A percentile compares a stretch with the other conserved stretches of the same genome.
Conservation (phyloP, 2,113 vertebrate genomes). For the Takifugu bimaculatus region DNA sequence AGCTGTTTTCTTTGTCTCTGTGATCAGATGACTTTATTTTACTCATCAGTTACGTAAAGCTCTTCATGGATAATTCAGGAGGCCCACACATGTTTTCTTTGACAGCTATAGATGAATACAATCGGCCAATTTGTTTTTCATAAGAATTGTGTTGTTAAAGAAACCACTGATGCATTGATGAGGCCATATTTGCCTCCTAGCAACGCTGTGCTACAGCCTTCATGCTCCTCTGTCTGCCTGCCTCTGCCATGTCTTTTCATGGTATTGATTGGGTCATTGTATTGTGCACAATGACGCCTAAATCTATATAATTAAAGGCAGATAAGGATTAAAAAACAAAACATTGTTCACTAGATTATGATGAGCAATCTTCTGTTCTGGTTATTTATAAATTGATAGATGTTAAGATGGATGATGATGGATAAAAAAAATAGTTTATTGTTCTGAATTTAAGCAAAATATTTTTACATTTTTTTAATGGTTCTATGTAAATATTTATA, state of each 20-base stretch:
- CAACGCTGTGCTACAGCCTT: slow-evolving; percentile 57
- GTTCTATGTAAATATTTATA: too few species aligned
- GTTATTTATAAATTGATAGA: background rate
- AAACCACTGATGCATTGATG: slow-evolving; percentile 63
- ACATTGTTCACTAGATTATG: slow-evolving; percentile 59
- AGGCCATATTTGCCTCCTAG: slow-evolving; percentile 73
- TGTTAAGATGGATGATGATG: background rate
- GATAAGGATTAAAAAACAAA: slow-evolving; percentile 51
- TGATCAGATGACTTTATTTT: slow-evolving; percentile 42
- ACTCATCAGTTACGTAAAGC: slow-evolving; percentile 45
- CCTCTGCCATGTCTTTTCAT: slow-evolving; percentile 58
- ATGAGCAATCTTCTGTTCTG: slow-evolving; percentile 38
- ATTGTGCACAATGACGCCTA: slow-evolving; percentile 59
- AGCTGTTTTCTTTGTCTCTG: slow-evolving; percentile 38
- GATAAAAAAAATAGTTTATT: background rate
- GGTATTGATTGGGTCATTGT: slow-evolving; percentile 63
- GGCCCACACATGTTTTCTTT: slow-evolving; percentile 44
- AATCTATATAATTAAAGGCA: slow-evolving; percentile 70
- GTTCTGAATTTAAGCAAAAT: background rate
- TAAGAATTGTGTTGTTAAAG: slow-evolving; percentile 67
- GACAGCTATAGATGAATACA: slow-evolving; percentile 52
- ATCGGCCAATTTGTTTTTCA: slow-evolving; percentile 61
- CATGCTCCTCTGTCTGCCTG: slow-evolving; percentile 47
- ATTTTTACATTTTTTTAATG: too few species aligned
- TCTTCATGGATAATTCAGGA: slow-evolving; percentile 37